Evolutionary conservation across 2,797 vertebrate genomes (phyloP).

Genomic region (Coccyzus lansbergi): DNA sequence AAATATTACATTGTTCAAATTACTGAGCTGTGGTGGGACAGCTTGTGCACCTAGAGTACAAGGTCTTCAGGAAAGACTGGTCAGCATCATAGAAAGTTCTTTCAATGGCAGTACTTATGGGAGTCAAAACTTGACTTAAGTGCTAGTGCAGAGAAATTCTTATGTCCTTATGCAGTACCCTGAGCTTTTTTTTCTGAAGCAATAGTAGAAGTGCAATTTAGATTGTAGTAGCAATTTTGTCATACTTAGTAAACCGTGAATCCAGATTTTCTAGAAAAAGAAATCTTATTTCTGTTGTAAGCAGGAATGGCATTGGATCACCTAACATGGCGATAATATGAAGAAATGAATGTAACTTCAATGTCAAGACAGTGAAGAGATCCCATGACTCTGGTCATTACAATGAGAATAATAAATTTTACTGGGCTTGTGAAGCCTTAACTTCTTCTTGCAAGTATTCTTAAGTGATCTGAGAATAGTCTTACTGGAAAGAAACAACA

Average conservation of each 20-base stretch:
- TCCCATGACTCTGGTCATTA: background rate
- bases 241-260: background rate
- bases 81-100: background rate
- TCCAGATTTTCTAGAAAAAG: background rate
- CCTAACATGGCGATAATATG: background rate
- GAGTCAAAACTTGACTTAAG: background rate
- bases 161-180: background rate
- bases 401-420: background rate
- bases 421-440: background rate
- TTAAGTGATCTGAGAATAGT: background rate
- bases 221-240: background rate
- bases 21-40: background rate
- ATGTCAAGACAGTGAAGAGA: background rate
- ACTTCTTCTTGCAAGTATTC: background rate
- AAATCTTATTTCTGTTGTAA: background rate
- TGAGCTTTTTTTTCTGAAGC: background rate
- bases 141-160: background rate
- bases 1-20: background rate
- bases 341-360: background rate
- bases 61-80: background rate
- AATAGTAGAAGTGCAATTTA: background rate
- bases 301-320: background rate
- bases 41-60: background rate
- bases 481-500: background rate
- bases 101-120: background rate